Conservation (phyloP, 2,113 vertebrate species). For the Brevimyrus niger region DNA sequence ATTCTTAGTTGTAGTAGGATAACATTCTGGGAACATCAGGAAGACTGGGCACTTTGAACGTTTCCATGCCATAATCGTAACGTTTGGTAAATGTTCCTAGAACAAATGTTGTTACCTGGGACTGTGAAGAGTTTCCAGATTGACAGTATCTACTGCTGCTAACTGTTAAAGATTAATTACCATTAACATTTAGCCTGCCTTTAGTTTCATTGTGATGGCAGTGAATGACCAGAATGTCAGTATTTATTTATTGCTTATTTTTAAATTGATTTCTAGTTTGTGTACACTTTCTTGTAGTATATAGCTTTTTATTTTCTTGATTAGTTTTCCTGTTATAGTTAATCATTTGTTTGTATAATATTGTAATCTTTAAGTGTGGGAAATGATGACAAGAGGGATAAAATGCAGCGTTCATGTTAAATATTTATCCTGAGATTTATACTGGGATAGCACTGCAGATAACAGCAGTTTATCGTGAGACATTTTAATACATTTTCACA, state of each 20-base stretch:
- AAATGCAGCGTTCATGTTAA: background rate
- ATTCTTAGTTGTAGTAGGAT: background rate
- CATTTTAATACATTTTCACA: background rate
- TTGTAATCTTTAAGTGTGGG: background rate
- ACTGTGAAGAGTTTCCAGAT: background rate
- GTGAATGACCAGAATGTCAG: background rate
- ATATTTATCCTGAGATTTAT: background rate
- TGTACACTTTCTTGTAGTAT: background rate
- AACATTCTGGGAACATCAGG: background rate
- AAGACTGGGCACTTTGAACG: background rate
- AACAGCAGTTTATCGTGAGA: background rate
- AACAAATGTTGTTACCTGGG: background rate
- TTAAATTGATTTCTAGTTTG: background rate
- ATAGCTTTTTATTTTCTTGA: background rate
- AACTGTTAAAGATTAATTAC: background rate
- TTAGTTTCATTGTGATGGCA: background rate
- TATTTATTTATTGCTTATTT: background rate
- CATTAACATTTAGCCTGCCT: background rate
- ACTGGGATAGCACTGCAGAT: background rate
- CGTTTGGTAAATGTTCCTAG: background rate
- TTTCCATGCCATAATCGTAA: background rate
- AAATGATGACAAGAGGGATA: background rate
- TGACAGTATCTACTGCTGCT: background rate
- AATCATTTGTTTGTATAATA: background rate
- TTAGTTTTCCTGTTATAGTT: background rate